Evolutionary conservation across 2,113 vertebrate genomes (phyloP).

Genomic region (Daboia siamensis): DNA sequence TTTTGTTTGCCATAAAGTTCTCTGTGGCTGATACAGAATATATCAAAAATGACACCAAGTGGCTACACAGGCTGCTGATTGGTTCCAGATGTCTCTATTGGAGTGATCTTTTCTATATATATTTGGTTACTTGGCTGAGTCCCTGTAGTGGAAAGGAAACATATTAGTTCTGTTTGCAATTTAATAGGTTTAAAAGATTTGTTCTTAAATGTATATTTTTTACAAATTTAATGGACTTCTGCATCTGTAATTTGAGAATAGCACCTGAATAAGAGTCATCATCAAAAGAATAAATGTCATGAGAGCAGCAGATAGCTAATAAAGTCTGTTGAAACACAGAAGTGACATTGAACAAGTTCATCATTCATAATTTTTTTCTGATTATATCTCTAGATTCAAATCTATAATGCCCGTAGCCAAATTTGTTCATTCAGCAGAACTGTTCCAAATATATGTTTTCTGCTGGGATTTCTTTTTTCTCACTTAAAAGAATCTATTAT

Average conservation of each 20-base stretch:
- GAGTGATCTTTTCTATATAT: constrained; percentile 48
- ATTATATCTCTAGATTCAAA: neutral
- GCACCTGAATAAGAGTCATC: constrained; percentile 44
- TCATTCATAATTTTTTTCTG: neutral
- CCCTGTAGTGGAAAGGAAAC: constrained; percentile 66
- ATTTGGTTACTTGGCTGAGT: constrained; percentile 59
- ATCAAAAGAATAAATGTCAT: constrained; percentile 23
- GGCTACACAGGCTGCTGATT: constrained; percentile 62
- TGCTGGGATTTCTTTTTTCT: neutral
- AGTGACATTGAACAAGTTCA: neutral
- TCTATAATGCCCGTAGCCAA: neutral
- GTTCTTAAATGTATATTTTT: constrained; percentile 48
- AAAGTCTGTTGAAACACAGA: neutral
- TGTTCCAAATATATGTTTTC: neutral
- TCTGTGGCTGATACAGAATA: constrained; percentile 57
- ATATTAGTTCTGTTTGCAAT: constrained; percentile 60
- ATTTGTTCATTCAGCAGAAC: neutral
- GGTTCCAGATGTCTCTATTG: constrained; percentile 63
- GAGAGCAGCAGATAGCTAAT: neutral
- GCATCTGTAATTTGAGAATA: constrained; percentile 43
- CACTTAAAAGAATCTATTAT: neutral
- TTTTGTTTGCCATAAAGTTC: constrained; percentile 22
- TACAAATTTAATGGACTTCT: constrained; percentile 27
- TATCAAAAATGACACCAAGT: constrained; percentile 70
- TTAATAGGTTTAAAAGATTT: constrained; percentile 58